Evolutionary conservation across 2,797 vertebrate species (phyloP), one percentile per base, ranked within the genome.

Genomic region (Remorina albescens): DNA sequence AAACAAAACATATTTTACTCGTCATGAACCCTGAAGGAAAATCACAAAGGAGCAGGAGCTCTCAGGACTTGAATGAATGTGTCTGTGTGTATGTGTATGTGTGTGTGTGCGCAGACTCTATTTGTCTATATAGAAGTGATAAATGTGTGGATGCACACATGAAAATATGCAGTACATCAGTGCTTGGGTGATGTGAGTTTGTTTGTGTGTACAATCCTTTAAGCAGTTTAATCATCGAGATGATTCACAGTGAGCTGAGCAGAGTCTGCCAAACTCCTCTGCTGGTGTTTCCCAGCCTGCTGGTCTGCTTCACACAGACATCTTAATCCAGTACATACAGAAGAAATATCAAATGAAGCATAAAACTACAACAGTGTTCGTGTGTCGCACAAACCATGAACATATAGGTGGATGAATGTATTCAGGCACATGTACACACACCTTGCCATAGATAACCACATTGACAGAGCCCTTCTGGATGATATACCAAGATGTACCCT

Each of bases 401-500:
- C 36, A 66, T 19, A 47, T 42, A 64, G 32, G 49, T 55, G 21
- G n/a, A 66, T 39, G 21, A 37, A 76, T 16, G 19, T 25, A 47
- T 68, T 47, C n/a, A 21, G 32, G 54, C 36, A 30, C 41, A 51
- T 37, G 53, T 18, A 47, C 63, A 66, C 87, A 12, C 70, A 92
- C 92, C 89, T 93, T 93, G 88, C 98, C 98, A 65, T 99, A 99
- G 93, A 99, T 99, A 80, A 99, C 98, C 84, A 99, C 98, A 36
- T 99, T 99, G 85, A 99, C 97, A 0, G 98, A 99, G 93, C 98
- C 98, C 91, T 97, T 99, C 85, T 98, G 95, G 90, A 99, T 99
- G 93, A 99, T 99, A 93, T 99, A 99, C 98, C 98, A 99, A 70
- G 98, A 99, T 63, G 97, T 99, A 64, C 98, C 97, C 92, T 99